Evolutionary conservation across 2,113 vertebrate species (phyloP), one percentile per base, ranked within the genome.

Genomic region (Rhinogobius similis): DNA sequence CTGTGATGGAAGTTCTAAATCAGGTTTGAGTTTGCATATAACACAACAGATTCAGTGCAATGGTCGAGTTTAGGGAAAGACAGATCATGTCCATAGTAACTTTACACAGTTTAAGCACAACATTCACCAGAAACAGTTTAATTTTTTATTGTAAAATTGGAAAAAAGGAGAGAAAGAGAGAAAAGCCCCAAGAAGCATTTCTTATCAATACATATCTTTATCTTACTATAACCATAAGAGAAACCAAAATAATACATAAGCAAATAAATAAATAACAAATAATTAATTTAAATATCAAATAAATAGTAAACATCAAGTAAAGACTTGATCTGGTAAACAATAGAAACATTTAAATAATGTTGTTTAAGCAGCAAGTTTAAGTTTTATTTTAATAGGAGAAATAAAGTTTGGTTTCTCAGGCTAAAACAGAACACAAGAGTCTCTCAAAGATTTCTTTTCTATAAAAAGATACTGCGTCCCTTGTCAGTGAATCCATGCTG

Each of bases 101-200:
- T 48, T 48, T 48, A 24, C 52, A 55, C 23, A 13, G 23, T 1
- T 6, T 13, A 53, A 53, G 52, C 23, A 41, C 4, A 0, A 52
- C 5, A 62, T 77, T 36, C 3, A 67, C 53, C 70, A 84, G 65
- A 85, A 88, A 72, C 62, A 58, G 72, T 93, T 93, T 91, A 77
- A 90, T 84, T 77, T 93, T 94, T 94, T 94, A 94, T 94, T 94
- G 93, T 93, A 94, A 94, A 94, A 94, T 93, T 93, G 92, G 92
- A 94, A 94, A 94, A 93, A 93, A 93, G 85, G 82, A 90, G 87
- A 92, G 87, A 92, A 88, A 93, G 90, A 92, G 92, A 93, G 91
- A 93, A 93, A 93, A 94, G 90, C 90, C 86, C 90, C 90, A 86
- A 88, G 90, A 92, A 93, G 88, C 90, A 84, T 89, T 92, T 93